Base-by-base conservation (phyloP, 2,113 vertebrate species). In the Percina caprodes region DNA sequence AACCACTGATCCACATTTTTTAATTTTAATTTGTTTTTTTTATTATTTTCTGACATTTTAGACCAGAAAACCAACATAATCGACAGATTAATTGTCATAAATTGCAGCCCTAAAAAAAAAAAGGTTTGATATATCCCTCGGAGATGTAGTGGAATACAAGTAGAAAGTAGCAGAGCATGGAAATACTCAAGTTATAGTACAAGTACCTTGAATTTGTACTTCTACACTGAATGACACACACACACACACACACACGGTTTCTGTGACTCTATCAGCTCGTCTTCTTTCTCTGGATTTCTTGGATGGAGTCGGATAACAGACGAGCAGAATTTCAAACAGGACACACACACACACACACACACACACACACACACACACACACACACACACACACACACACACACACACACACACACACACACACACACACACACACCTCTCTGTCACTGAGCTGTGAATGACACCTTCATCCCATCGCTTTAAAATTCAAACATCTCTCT, bases 371-470 rank as follows among this genome's bases (percentile, higher is more conserved):
- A 42, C 35, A 63, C 61, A 45, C 61, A 61, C 51, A 52, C 51
- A 84, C 63, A 75, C 55, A 71, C 74, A 52, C 51, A 84, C 63
- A 75, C 55, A 71, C 74, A 52, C 51, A 84, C 63, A 63, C 54
- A 67, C 69, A 63, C 19, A 83, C 67, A 75, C 55, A 71, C 74
- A 52, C 51, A 84, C 63, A 75, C 56, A 74, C 54, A 74, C 73
- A 66, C 63, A 85, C 58, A 78, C 60, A 71, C 74, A 18, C 24
- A 58, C 35, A 13, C 69, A 58, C 39, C 77, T 63, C 76, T 75
- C 51, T 81, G 87, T 86, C 80, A 86, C 83, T 80, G 92, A 92
- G 90, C 90, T 93, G 90, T 90, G 92, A 93, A 92, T 90, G 90
- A 90, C 90, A 92, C 92, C 88, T 92, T 93, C 90, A 91, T 92